These are phyloP conservation scores for Patella pellucida DNA, from an alignment of 2,888 invertebrate species.

Conservation along the genomic window DNA sequence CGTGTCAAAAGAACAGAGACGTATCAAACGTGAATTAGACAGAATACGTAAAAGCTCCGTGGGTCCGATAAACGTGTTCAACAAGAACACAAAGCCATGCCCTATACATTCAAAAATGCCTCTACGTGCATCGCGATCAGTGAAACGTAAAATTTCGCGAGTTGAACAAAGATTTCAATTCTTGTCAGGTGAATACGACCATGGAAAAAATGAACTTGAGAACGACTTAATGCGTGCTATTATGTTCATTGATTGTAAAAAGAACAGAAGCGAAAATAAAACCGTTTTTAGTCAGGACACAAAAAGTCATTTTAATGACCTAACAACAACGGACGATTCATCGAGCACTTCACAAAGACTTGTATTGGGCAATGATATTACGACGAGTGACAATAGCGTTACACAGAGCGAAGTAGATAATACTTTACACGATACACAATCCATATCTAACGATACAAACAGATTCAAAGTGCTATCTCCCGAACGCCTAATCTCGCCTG, in stretches of 20 bases:
- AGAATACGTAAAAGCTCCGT: not conserved
- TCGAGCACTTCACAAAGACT: not conserved
- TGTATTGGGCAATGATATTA: not conserved
- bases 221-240: constrained; percentile 3
- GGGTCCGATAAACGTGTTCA: not conserved
- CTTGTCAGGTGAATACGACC: not conserved
- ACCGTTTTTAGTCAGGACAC: not conserved
- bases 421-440: not conserved
- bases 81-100: not conserved
- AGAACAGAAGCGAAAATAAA: constrained; percentile 2
- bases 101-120: not conserved
- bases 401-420: not conserved
- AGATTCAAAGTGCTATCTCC: not conserved
- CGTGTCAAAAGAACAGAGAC: constrained; percentile 1
- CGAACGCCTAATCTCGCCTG: not conserved
- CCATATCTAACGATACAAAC: not conserved
- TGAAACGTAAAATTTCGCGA: not conserved
- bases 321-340: constrained; percentile 1
- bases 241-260: constrained; percentile 3
- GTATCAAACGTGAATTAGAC: constrained; percentile 5
- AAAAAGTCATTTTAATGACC: constrained; percentile 4
- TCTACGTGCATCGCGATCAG: not conserved
- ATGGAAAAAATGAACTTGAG: not conserved
- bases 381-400: not conserved
- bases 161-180: not conserved